Evolutionary conservation across 2,797 vertebrate genomes (phyloP).

Genomic region (Nasua narica): DNA sequence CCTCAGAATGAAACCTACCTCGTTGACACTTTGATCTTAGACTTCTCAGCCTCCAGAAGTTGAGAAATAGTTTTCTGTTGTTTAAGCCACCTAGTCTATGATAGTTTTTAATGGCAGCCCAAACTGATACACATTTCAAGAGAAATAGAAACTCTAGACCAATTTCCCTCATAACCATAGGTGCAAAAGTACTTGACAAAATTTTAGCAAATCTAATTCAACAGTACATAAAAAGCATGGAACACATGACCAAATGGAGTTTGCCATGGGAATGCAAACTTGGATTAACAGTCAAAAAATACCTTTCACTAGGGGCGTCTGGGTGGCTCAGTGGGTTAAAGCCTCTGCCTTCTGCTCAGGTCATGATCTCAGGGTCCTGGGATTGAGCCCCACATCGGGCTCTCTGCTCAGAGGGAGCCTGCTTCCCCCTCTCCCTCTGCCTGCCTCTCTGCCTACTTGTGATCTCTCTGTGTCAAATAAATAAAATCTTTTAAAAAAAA

Average conservation of each 20-base stretch:
- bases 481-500: no score
- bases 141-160: background rate
- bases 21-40: background rate
- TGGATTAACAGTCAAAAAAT: background rate
- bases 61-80: background rate
- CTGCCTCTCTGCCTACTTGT: no score
- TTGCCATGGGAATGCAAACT: background rate
- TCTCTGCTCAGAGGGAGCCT: no score
- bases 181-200: background rate
- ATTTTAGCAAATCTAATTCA: background rate
- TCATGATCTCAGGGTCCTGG: no score
- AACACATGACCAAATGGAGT: background rate
- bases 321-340: no score
- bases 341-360: no score
- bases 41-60: background rate
- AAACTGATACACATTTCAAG: background rate
- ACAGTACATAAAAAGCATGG: background rate
- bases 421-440: no score
- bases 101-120: background rate
- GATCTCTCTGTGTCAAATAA: no score
- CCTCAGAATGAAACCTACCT: background rate
- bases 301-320: no score
- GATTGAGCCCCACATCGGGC: no score
- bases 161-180: background rate
- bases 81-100: background rate